Base-by-base conservation (phyloP, 2,888 invertebrate genomes). In the Mythimna vitellina region DNA sequence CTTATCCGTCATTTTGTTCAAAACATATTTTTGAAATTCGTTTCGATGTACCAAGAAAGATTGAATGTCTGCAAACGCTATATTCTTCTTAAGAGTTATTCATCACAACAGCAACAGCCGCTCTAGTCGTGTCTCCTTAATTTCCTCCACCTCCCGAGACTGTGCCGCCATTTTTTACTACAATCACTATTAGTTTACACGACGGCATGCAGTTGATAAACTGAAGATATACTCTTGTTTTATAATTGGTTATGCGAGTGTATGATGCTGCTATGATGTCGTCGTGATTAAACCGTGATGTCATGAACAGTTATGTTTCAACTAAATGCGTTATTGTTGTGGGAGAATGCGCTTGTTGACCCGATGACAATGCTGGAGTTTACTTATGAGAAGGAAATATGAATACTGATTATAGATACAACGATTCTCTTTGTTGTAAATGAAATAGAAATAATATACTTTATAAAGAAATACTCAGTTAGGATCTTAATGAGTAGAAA, bases 151-250 rank as follows among this genome's bases (percentile, higher is more conserved):
- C n/a, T 60, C 51, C 54, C 49, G 78, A 60, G 73, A 51, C 51
- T n/a, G 49, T 20, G 22, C 70, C 49, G 74, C 66, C 66, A 70
- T 70, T 80, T 82, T 80, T 80, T 80, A 66, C 49, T 29, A 66
- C 82, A 82, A 78, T 80, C 73, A 82, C 79, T 82, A 82, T 82
- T 80, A 82, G 82, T 82, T 80, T 82, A 82, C 74, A 78, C 69
- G 69, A 78, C 65, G 74, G 79, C 80, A 82, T 80, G 82, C 79
- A 29, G 70, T 70, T 78, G 82, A 80, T 78, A 74, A 73, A 54
- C 79, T 78, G 70, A 74, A 66, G 67, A 69, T 78, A 74, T 74
- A 66, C 61, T 64, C 74, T 74, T 22, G 61, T 82, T 74, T 66
- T 74, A 82, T 79, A 78, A 78, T 82, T 65, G 67, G 63, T 66